Evolutionary conservation across 2,888 invertebrate species (phyloP).

Genomic region (Orthosia incerta): DNA sequence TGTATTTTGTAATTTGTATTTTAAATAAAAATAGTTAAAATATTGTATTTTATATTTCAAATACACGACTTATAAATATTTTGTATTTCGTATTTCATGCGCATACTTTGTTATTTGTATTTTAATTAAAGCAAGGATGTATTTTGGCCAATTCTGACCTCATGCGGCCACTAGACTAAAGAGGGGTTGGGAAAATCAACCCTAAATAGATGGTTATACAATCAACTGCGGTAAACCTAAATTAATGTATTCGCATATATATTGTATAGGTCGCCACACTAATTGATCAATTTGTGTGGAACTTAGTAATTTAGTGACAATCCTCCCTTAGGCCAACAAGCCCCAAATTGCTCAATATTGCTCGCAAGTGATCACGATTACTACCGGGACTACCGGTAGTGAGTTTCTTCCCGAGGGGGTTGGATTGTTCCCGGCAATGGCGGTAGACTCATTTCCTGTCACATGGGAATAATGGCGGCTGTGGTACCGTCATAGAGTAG

Average conservation of each 20-base stretch:
- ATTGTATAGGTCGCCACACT: neutral
- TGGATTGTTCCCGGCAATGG: constrained; percentile 11
- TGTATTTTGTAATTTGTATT: too few relatives aligned
- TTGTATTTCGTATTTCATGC: too few relatives aligned
- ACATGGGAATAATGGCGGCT: neutral
- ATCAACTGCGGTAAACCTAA: neutral
- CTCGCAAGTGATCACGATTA: constrained; percentile 12
- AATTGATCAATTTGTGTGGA: constrained; percentile 11
- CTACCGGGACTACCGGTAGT: neutral
- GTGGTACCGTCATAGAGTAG: neutral
- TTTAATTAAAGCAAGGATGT: too few relatives aligned
- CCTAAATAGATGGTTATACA: too few relatives aligned
- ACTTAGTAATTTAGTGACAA: neutral
- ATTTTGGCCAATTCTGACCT: too few relatives aligned
- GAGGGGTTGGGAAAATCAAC: too few relatives aligned
- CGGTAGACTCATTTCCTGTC: constrained; percentile 33
- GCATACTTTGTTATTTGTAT: too few relatives aligned
- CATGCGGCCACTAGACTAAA: too few relatives aligned
- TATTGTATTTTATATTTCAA: too few relatives aligned
- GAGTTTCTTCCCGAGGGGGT: constrained; percentile 4
- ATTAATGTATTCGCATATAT: neutral
- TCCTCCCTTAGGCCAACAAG: constrained; percentile 5
- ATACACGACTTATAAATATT: too few relatives aligned
- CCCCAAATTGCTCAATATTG: constrained; percentile 15
- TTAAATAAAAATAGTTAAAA: too few relatives aligned